Percentiles rank a stretch among this genome's conserved stretches.
These are phyloP conservation scores for Unio delphinus DNA, from an alignment of 2,888 invertebrate species.

Conservation along the genomic window DNA sequence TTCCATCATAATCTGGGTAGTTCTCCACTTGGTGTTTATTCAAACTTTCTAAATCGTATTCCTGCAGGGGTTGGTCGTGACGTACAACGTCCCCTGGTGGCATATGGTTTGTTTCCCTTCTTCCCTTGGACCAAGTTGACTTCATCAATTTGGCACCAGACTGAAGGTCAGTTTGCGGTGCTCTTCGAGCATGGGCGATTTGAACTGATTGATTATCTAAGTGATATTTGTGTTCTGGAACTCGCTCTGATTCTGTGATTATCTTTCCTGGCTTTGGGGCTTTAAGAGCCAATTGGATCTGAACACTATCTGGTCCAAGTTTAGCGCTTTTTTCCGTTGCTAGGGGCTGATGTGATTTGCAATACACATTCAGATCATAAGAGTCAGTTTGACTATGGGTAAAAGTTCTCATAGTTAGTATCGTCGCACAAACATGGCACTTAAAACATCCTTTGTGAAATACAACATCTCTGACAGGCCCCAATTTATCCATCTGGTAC, in stretches of 20 bases:
- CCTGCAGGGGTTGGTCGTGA: conserved; percentile 36
- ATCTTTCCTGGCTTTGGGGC: conserved; percentile 44
- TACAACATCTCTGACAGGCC: conserved; percentile 51
- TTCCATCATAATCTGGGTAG: conserved; percentile 35
- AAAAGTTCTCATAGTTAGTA: conserved; percentile 51
- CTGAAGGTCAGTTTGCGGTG: conserved; percentile 44
- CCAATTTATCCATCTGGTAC: conserved; percentile 55
- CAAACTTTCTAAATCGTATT: conserved; percentile 39
- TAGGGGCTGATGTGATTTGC: conserved; percentile 49
- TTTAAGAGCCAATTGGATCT: conserved; percentile 45
- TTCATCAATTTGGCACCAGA: conserved; percentile 42
- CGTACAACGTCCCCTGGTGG: conserved; percentile 42
- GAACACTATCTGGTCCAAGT: conserved; percentile 44
- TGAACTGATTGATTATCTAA: conserved; percentile 33
- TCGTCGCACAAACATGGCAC: conserved; percentile 50
- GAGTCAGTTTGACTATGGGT: conserved; percentile 49
- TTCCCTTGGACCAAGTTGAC: conserved; percentile 46
- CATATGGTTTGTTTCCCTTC: conserved; percentile 33
- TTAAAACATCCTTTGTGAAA: conserved; percentile 58
- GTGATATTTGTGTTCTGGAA: conserved; percentile 37
- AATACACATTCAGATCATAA: conserved; percentile 52
- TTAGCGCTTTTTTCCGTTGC: conserved; percentile 35
- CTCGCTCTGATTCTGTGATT: conserved; percentile 51
- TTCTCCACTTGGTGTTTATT: conserved; percentile 34
- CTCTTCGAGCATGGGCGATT: conserved; percentile 43